Base-by-base conservation (phyloP, 2,113 vertebrate species). In the Melanostigma gelatinosum region DNA sequence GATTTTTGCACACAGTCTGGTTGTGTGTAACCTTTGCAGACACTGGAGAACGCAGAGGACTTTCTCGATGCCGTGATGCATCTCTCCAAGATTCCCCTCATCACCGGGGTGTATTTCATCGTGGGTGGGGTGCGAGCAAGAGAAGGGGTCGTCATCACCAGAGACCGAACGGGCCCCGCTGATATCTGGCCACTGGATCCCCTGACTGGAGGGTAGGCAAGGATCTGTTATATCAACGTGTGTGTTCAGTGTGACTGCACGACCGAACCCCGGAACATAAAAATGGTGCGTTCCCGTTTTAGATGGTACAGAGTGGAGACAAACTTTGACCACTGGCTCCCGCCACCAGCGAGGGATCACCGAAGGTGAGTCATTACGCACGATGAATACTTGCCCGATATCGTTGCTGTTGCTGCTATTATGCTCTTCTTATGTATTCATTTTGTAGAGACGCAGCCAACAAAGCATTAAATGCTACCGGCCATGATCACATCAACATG, bases 301-400 rank as follows among this genome's bases (percentile, higher is more conserved):
- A 99, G 98, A 82, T 99, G 98, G 98, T 99, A 93, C 93, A 94
- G 92, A 86, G 97, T 99, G 27, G 96, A 99, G 93, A 99, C 97
- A 0, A 99, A 99, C 84, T 97, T 95, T 73, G 98, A 99, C 85
- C 98, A 99, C 44, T 99, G 98, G 98, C 94, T 90, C 22, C 94
- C 96, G 2, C 85, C 93, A 15, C 96, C 97, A 10, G 74, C 92
- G 72, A 57, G 0, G 24, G 97, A 99, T 18, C 91, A 95, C 63
- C 93, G 97, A 70, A 96, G 96, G 98, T 97, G n/a, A 68, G 74
- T 75, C 12, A 48, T 36, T 57, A 75, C 48, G 46, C 44, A 24
- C 48, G 54, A 64, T 12, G 9, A 58, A 34, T 11, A 6, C 2
- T 36, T 18, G 9, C 50, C 24, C 46, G 24, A 6, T 55, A 34